phyloP scores from a whole-genome alignment of 2,113 vertebrate genomes.

The Phodopus roborovskii region DNA sequence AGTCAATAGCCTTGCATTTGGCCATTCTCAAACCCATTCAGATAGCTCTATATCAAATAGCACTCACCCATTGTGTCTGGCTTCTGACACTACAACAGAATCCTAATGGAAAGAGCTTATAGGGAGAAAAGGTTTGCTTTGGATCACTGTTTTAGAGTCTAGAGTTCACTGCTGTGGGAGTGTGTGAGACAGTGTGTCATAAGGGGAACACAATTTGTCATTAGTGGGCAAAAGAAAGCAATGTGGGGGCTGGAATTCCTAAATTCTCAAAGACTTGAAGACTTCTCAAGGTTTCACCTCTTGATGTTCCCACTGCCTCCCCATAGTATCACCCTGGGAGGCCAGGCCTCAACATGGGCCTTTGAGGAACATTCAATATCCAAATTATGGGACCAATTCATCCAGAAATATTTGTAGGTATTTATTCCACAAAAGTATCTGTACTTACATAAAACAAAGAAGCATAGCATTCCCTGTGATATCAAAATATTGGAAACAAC shows the following conservation, averaged over 20 bases:
- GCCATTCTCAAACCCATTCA: constrained; percentile 22
- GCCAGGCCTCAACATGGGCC: neutral
- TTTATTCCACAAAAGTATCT: neutral
- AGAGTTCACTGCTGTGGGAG: neutral
- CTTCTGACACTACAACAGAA: constrained; percentile 12
- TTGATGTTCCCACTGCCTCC: neutral
- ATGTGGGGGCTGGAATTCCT: neutral
- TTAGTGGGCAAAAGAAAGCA: neutral
- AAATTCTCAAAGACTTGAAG: neutral
- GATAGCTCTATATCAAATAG: constrained; percentile 35
- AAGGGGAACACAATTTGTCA: neutral
- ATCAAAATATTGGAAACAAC: constrained; percentile 4
- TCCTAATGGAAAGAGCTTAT: neutral
- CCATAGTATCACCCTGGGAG: neutral
- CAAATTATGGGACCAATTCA: neutral
- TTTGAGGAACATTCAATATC: neutral
- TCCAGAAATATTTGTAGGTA: neutral
- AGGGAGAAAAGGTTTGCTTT: neutral
- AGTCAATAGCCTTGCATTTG: neutral
- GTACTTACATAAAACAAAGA: neutral
- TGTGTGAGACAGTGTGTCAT: neutral
- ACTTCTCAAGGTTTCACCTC: neutral
- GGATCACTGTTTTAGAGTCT: neutral
- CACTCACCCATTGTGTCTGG: neutral
- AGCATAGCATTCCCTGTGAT: neutral